These are phyloP conservation scores for Mallotus villosus DNA, from an alignment of 2,797 vertebrate species.

Conservation along the genomic window DNA sequence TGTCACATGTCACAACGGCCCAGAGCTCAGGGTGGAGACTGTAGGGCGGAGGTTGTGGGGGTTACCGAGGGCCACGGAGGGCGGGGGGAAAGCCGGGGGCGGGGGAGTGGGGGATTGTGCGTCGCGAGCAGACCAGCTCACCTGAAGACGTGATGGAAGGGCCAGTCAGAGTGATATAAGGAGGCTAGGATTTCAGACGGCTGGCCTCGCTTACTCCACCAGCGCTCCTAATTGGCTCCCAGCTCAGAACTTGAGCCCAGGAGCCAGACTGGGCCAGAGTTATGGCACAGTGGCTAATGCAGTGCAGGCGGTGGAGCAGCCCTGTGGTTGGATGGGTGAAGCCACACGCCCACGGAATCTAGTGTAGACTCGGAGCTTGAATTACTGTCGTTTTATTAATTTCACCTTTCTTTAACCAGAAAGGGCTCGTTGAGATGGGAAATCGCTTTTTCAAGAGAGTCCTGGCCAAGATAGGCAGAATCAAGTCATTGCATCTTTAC, in stretches of 20 bases:
- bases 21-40: not conserved
- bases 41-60: not conserved
- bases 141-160: conserved; percentile 58
- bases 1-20: not conserved
- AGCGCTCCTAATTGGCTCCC: conserved; percentile 64
- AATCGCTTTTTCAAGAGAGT: too few relatives aligned
- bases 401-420: too few relatives aligned
- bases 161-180: conserved; percentile 62
- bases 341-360: conserved; percentile 48
- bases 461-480: too few relatives aligned
- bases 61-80: not conserved
- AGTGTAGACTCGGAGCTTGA: not conserved
- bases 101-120: not conserved
- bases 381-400: too few relatives aligned
- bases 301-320: conserved; percentile 56
- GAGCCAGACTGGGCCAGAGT: conserved; percentile 56
- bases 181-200: conserved; percentile 50
- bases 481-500: too few relatives aligned
- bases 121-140: not conserved
- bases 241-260: conserved; percentile 59
- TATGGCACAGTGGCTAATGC: conserved; percentile 70
- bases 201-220: conserved; percentile 57
- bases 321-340: conserved; percentile 49
- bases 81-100: not conserved
- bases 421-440: too few relatives aligned